Evolutionary conservation across 2,888 invertebrate species (phyloP), one percentile per base, ranked within the genome.

Genomic region (Hypsopygia costalis): DNA sequence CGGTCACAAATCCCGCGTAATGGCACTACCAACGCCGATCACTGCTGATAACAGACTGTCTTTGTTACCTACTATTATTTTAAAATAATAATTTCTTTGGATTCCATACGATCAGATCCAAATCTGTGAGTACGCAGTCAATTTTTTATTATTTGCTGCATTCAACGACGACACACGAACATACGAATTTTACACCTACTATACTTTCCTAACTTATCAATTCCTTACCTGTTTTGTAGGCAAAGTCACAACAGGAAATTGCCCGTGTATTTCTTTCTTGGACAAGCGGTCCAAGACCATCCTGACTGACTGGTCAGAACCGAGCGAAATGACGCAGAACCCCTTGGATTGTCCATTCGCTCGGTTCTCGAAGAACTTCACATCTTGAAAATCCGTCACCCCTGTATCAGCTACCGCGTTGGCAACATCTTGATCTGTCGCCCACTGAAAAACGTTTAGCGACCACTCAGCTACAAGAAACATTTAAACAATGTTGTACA

Each of bases 361-460:
- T 64, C 99, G 93, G 90, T 99, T 99, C 86, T 99, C 99, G 89
- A 98, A 98, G 89, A 99, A 99, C 87, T 99, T 99, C 27, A 99
- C 98, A 77, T 99, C 99, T 65, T 98, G 92, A 69, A 99, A 94
- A 86, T 99, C 99, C 41, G 91, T 92, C 4, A 98, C 95, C 34
- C 98, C 98, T 58, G 97, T 91, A 55, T 94, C 94, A 38, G 92
- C 92, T 46, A 98, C 91, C n/a, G 95, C 94, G 86, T 97, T 97
- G 36, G 95, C 94, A 53, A 99, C 94, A 72, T 99, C 98, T 87
- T 97, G 96, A 89, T 98, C 98, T 49, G 98, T 98, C 40, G 98
- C 98, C 98, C 98, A 99, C 98, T 97, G 85, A 48, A 92, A 90
- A 77, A 76, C 62, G 65, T 56, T 60, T 66, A 77, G 69, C 63